Conservation (phyloP, 1,140 invertebrate genomes). For the Coenobita brevimanus region DNA sequence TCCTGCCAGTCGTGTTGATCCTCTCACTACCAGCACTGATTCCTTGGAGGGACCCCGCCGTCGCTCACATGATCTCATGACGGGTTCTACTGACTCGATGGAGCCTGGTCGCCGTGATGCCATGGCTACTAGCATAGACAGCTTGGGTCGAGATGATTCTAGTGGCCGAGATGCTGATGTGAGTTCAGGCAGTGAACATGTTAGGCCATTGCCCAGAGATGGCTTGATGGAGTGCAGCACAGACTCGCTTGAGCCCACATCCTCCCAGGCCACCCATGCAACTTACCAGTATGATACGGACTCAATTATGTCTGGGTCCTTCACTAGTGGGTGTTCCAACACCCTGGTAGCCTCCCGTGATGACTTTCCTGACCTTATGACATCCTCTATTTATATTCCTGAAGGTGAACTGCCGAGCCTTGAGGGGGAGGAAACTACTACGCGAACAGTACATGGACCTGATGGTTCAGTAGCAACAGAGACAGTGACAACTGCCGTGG, state of each 20-base stretch:
- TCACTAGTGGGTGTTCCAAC: constrained; percentile 84
- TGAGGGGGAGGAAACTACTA: constrained; percentile 35
- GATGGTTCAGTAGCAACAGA: constrained; percentile 51
- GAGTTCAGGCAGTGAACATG: constrained; percentile 70
- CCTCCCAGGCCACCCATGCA: constrained; percentile 85
- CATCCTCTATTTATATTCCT: constrained; percentile 67
- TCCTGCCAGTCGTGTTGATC: constrained; percentile 70
- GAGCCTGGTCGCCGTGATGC: constrained; percentile 67
- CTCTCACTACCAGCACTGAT: constrained; percentile 73
- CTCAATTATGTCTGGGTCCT: constrained; percentile 86
- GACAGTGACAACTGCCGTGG: constrained; percentile 21
- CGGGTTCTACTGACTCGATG: constrained; percentile 72
- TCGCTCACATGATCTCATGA: constrained; percentile 70
- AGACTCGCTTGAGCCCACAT: constrained; percentile 75
- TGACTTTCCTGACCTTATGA: constrained; percentile 66
- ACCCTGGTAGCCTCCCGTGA: constrained; percentile 84
- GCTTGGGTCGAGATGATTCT: constrained; percentile 74
- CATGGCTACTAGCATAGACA: constrained; percentile 67
- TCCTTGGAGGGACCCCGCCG: constrained; percentile 75
- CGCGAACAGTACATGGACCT: constrained; percentile 35
- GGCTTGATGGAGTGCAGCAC: constrained; percentile 78
- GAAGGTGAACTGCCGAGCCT: constrained; percentile 53
- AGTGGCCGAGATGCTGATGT: constrained; percentile 74
- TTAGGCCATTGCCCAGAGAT: constrained; percentile 69
- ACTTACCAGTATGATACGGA: constrained; percentile 89